A percentile compares a stretch with the other conserved stretches of the same genome.
Conservation (phyloP, 2,797 vertebrate species). For the Cyclura pinguis region DNA sequence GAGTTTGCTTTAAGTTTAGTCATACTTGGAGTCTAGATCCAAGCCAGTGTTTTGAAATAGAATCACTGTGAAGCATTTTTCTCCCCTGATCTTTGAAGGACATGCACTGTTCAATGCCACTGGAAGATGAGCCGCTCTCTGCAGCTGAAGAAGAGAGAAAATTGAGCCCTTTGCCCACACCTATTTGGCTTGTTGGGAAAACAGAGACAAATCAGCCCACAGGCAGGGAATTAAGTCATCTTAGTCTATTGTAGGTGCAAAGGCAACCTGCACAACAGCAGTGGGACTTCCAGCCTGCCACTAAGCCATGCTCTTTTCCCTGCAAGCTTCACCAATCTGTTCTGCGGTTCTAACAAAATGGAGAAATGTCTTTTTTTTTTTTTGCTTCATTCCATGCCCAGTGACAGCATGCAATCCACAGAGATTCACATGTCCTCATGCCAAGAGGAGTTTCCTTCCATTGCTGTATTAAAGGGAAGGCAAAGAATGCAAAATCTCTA, state of each 20-base stretch:
- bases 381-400: not conserved
- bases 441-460: not conserved
- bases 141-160: not conserved
- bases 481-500: too few relatives aligned
- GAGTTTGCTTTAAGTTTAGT: not conserved
- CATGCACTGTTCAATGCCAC: not conserved
- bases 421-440: not conserved
- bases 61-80: not conserved
- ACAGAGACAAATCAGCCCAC: not conserved
- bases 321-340: not conserved
- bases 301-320: not conserved
- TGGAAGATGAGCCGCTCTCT: not conserved
- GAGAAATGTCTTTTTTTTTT: too few relatives aligned
- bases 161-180: too few relatives aligned
- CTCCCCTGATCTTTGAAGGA: not conserved
- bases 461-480: not conserved
- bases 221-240: not conserved
- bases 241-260: too few relatives aligned
- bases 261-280: not conserved
- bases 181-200: not conserved
- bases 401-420: not conserved
- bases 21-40: not conserved
- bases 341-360: not conserved
- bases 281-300: not conserved
- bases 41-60: not conserved